phyloP scores from a whole-genome alignment of 1,140 invertebrate genomes.

The Drosophila malerkotliana region DNA sequence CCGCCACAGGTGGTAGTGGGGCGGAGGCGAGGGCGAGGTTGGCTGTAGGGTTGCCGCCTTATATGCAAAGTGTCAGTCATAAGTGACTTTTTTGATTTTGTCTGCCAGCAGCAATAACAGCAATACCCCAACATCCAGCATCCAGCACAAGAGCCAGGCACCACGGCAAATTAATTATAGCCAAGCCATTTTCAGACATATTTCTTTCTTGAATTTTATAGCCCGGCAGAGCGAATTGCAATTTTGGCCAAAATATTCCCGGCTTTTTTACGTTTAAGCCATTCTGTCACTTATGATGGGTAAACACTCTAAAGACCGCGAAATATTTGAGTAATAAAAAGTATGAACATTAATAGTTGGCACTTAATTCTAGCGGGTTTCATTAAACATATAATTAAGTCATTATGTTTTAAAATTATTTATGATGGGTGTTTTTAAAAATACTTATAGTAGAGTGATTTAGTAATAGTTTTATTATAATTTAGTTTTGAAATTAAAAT shows the following conservation, averaged over 20 bases:
- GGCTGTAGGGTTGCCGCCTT: slow-evolving; percentile 41
- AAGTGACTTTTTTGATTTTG: slow-evolving; percentile 81
- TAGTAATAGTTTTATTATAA: neutral
- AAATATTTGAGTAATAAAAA: neutral
- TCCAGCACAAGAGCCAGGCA: slow-evolving; percentile 45
- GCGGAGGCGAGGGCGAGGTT: neutral
- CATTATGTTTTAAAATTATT: too few relatives aligned
- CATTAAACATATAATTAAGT: neutral
- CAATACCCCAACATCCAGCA: slow-evolving; percentile 44
- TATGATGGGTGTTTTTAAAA: too few relatives aligned
- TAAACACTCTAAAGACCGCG: neutral
- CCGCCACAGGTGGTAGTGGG: slow-evolving; percentile 3
- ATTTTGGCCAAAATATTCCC: slow-evolving; percentile 2
- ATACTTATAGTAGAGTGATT: too few relatives aligned
- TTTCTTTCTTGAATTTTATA: slow-evolving; percentile 43
- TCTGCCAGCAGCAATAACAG: slow-evolving; percentile 63
- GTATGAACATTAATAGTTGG: neutral
- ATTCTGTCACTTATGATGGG: neutral
- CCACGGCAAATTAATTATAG: slow-evolving; percentile 77
- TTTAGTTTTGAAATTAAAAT: neutral
- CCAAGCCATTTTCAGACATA: slow-evolving; percentile 66
- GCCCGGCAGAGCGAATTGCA: slow-evolving; percentile 3
- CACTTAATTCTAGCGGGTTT: neutral
- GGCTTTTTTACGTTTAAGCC: neutral
- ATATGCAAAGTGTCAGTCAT: slow-evolving; percentile 81